Conservation (phyloP, 2,888 invertebrate genomes). For the Aspidiotus rigidus region DNA sequence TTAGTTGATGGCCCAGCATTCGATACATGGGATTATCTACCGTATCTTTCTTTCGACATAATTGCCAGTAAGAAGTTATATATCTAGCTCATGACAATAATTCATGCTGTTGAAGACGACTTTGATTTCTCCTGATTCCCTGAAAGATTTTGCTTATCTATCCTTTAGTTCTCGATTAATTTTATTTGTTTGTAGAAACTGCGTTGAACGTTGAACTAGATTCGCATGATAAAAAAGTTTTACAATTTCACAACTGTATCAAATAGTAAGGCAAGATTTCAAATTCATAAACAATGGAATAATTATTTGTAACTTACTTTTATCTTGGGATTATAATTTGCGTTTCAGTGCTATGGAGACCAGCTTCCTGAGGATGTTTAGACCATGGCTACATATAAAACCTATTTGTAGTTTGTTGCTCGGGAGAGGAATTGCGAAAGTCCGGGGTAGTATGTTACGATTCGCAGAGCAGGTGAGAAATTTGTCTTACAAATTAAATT, state of each 20-base stretch:
- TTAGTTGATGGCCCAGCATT: conserved; percentile 12
- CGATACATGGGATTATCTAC: conserved; percentile 4
- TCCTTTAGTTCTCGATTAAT: not conserved
- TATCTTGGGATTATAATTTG: not conserved
- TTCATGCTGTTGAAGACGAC: no score
- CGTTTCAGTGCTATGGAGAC: conserved; percentile 15
- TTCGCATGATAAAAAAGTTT: conserved; percentile 7
- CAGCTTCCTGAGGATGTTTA: conserved; percentile 18
- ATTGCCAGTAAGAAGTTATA: not conserved
- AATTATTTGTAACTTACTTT: no score
- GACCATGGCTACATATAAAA: conserved; percentile 21
- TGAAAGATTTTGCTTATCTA: not conserved
- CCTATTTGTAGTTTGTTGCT: conserved; percentile 13
- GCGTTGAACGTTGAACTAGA: conserved; percentile 6
- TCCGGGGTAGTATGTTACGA: not conserved
- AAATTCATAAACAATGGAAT: no score
- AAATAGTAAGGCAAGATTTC: conserved; percentile 3
- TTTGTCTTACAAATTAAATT: not conserved
- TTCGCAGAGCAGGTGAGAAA: not conserved
- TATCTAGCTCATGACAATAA: no score
- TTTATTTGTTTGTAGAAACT: conserved; percentile 5
- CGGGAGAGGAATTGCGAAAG: not conserved
- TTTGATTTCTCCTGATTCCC: no score
- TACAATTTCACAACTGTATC: conserved; percentile 10
- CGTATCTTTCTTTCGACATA: conserved; percentile 11